phyloP scores from a whole-genome alignment of 2,113 vertebrate genomes.

The Cinclus mexicanus region DNA sequence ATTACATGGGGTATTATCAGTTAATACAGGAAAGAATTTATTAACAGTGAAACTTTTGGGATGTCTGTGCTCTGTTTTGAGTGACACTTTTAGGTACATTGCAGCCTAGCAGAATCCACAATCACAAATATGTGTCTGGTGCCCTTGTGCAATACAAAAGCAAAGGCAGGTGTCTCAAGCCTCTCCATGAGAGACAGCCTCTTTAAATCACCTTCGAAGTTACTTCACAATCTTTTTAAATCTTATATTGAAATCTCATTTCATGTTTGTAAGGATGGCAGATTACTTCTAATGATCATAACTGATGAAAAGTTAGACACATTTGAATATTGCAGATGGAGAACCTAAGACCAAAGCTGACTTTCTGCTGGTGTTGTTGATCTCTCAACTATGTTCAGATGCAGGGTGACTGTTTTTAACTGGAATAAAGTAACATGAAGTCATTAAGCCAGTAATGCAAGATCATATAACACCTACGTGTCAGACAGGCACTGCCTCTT shows the following conservation, averaged over 20 bases:
- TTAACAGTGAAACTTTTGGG: not conserved
- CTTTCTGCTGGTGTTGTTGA: not conserved
- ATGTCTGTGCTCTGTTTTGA: not conserved
- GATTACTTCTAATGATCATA: not conserved
- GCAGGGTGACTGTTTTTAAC: not conserved
- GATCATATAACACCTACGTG: not conserved
- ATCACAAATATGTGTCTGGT: not conserved
- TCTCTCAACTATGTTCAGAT: not conserved
- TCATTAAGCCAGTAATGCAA: not conserved
- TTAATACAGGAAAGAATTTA: not conserved
- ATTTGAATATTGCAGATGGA: not conserved
- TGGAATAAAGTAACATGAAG: not conserved
- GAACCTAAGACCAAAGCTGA: not conserved
- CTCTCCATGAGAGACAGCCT: not conserved
- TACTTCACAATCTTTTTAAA: not conserved
- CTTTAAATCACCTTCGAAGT: not conserved
- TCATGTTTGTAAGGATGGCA: not conserved
- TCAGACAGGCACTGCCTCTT: not conserved
- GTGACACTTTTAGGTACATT: not conserved
- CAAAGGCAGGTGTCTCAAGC: not conserved
- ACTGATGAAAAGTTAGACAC: not conserved
- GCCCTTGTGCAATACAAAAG: not conserved
- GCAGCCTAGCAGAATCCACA: not conserved
- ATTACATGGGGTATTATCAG: not conserved
- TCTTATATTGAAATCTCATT: not conserved